A percentile compares a stretch with the other conserved stretches of the same genome.
phyloP scores from a whole-genome alignment of 2,888 invertebrate genomes.

The Nymphalis urticae region DNA sequence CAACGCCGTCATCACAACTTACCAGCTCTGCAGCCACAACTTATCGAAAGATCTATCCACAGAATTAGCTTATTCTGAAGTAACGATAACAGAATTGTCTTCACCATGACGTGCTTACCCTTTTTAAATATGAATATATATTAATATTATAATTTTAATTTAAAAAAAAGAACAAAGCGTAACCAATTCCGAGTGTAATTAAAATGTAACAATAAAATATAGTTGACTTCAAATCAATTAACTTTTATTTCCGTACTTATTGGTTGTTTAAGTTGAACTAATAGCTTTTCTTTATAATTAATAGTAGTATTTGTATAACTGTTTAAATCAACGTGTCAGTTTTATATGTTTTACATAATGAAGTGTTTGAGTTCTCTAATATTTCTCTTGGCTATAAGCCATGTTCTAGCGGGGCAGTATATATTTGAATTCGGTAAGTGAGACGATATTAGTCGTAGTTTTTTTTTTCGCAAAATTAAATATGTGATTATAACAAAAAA shows the following conservation, averaged over 20 bases:
- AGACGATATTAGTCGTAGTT: neutral
- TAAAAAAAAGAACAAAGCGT: no score
- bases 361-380: slow-evolving; percentile 12
- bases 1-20: slow-evolving; percentile 65
- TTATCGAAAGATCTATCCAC: slow-evolving; percentile 37
- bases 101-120: neutral
- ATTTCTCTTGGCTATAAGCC: slow-evolving; percentile 13
- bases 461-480: neutral
- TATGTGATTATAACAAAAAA: no score
- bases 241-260: no score
- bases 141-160: no score
- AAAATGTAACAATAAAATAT: no score
- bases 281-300: slow-evolving; percentile 15
- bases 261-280: slow-evolving; percentile 16
- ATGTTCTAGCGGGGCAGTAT: neutral
- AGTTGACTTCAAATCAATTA: no score
- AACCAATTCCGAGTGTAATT: no score
- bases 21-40: slow-evolving; percentile 64
- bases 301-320: neutral
- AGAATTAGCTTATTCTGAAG: slow-evolving; percentile 2
- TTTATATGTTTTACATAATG: neutral
- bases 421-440: slow-evolving; percentile 31
- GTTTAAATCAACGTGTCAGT: neutral
- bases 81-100: neutral
- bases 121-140: no score